These are phyloP conservation scores for Calephelis virginiensis DNA, from an alignment of 1,140 invertebrate genomes.

Conservation along the genomic window DNA sequence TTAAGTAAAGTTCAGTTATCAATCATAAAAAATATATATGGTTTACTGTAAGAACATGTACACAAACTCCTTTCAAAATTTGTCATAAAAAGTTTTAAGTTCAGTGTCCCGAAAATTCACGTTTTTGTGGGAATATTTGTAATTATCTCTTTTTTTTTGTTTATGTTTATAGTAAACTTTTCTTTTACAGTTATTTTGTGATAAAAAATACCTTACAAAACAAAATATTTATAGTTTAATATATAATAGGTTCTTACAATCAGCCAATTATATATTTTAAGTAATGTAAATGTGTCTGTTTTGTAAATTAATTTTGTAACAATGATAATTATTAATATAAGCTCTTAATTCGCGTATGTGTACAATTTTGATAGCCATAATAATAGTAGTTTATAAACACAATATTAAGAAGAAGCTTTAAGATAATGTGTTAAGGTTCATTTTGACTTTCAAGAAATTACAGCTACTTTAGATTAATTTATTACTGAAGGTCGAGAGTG, in stretches of 20 bases:
- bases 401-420: not conserved
- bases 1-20: not conserved
- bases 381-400: not conserved
- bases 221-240: too few relatives aligned
- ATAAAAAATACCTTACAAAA: too few relatives aligned
- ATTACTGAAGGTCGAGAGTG: not conserved
- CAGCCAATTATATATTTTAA: too few relatives aligned
- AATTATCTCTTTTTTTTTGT: too few relatives aligned
- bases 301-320: not conserved
- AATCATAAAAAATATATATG: not conserved
- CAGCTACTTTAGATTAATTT: not conserved
- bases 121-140: too few relatives aligned
- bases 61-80: too few relatives aligned
- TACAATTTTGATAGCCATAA: conserved; percentile 14
- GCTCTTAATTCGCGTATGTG: not conserved
- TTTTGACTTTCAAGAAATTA: not conserved
- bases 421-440: not conserved
- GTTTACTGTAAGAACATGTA: not conserved
- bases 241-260: too few relatives aligned
- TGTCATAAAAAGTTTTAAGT: too few relatives aligned
- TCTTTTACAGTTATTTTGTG: too few relatives aligned
- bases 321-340: conserved; percentile 12
- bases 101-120: too few relatives aligned
- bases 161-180: too few relatives aligned
- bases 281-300: conserved; percentile 1